Conservation (phyloP, 2,888 invertebrate genomes). For the Saturnia japonica region DNA sequence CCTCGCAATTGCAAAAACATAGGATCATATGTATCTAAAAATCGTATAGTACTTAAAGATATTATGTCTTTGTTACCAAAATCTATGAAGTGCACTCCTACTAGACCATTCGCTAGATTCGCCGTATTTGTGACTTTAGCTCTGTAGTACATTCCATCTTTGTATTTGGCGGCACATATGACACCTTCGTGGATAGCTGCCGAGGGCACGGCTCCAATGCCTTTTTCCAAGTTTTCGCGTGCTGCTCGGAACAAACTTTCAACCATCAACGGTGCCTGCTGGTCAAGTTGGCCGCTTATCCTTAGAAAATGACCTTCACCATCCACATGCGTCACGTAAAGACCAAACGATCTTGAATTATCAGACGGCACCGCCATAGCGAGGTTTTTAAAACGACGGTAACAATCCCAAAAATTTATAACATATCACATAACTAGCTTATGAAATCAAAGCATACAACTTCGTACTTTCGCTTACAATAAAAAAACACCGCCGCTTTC, state of each 20-base stretch:
- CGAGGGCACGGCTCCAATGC: constrained; percentile 71
- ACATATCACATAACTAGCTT: constrained; percentile 57
- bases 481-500: constrained; percentile 68
- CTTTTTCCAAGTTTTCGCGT: constrained; percentile 67
- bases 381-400: constrained; percentile 15
- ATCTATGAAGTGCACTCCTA: constrained; percentile 86
- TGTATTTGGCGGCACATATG: constrained; percentile 85
- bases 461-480: constrained; percentile 48
- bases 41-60: constrained; percentile 81
- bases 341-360: constrained; percentile 61
- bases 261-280: constrained; percentile 78
- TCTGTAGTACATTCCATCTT: constrained; percentile 85
- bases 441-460: constrained; percentile 41
- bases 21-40: constrained; percentile 78
- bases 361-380: constrained; percentile 66
- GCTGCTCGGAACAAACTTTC: constrained; percentile 75
- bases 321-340: constrained; percentile 86
- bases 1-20: constrained; percentile 76
- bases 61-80: constrained; percentile 85
- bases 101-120: constrained; percentile 73
- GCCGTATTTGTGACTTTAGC: constrained; percentile 80
- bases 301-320: constrained; percentile 86
- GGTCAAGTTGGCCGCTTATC: constrained; percentile 87
- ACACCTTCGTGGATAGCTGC: constrained; percentile 77
- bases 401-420: constrained; percentile 26